Conservation (phyloP, 2,797 vertebrate genomes). For the Sphaeramia orbicularis region DNA sequence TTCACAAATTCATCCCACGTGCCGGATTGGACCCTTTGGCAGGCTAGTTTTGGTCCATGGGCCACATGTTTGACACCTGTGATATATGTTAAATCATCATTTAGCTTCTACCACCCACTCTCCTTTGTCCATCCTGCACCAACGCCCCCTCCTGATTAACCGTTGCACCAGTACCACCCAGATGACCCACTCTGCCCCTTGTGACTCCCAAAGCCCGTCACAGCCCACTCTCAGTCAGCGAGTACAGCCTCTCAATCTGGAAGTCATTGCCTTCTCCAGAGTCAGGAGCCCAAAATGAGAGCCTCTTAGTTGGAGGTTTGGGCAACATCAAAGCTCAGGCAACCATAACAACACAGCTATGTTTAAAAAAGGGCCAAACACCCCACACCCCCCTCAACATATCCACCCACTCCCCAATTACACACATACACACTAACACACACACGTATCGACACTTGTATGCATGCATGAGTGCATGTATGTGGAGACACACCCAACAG, state of each 20-base stretch:
- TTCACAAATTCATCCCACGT: no score
- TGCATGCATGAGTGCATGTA: conserved; percentile 52
- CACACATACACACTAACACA: conserved; percentile 49
- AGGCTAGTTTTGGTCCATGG: no score
- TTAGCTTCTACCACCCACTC: no score
- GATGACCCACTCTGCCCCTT: conserved; percentile 32
- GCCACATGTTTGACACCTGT: no score
- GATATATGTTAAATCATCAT: no score
- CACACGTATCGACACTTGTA: conserved; percentile 31
- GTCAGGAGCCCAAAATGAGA: conserved; percentile 83
- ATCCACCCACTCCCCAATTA: conserved; percentile 69
- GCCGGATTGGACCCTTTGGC: no score
- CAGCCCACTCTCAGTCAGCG: conserved; percentile 44
- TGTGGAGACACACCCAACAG: conserved; percentile 60
- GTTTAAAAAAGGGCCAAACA: conserved; percentile 82
- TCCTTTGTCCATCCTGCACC: neutral
- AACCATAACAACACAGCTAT: conserved; percentile 86
- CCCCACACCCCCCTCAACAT: conserved; percentile 56
- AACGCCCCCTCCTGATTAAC: neutral
- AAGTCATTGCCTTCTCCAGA: conserved; percentile 83
- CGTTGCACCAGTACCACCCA: neutral
- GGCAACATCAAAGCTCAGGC: conserved; percentile 85
- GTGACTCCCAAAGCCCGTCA: conserved; percentile 52
- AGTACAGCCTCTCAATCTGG: conserved; percentile 82
- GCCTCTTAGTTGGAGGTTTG: conserved; percentile 86